Base-by-base conservation (phyloP, 2,113 vertebrate genomes). In the Megalops atlanticus region DNA sequence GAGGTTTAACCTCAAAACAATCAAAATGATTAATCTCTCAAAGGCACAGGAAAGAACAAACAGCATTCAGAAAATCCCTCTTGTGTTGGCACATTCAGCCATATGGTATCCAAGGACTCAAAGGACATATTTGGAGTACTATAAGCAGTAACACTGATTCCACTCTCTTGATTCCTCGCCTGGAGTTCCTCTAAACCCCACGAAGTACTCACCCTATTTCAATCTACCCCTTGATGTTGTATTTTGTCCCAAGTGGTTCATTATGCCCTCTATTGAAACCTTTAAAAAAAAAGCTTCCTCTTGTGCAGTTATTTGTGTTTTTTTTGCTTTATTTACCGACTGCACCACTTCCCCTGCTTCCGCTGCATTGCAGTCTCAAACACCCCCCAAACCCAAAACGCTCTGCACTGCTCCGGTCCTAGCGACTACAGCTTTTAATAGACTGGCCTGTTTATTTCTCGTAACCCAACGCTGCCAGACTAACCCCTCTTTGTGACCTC, bases 71-170 rank as follows among this genome's bases (percentile, higher is more conserved):
- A n/a, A 31, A 64, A 64, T 64, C 58, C n/a, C 58, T 64, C 18
- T 64, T 15, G 58, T 64, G 31, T 64, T 31, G 35, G 36, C 36
- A 71, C 69, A 38, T 71, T 71, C 14, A 38, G 69, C 69, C 69
- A 71, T 12, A 71, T 10, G 54, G 69, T 31, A 68, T 70, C 79
- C 3, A 64, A 72, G 74, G 18, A 6, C 39, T 43, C n/a, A 6
- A 2, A 35, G 69, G 47, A 21, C 49, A 15, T 0, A 16, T 43
- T 76, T 81, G 1, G 76, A 89, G 84, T 87, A 84, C 87, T 82
- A 89, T 86, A 92, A 96, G 94, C 96, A 97, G 95, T 92, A 97
- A 95, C 95, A 95, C 95, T 96, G 95, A 97, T 93, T 79, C 85
- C 8, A 74, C 33, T 10, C n/a, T 73, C 82, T 76, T 83, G 47